A percentile compares a stretch with the other conserved stretches of the same genome.
Conservation (phyloP, 2,113 vertebrate genomes). For the Thomomys bottae region DNA sequence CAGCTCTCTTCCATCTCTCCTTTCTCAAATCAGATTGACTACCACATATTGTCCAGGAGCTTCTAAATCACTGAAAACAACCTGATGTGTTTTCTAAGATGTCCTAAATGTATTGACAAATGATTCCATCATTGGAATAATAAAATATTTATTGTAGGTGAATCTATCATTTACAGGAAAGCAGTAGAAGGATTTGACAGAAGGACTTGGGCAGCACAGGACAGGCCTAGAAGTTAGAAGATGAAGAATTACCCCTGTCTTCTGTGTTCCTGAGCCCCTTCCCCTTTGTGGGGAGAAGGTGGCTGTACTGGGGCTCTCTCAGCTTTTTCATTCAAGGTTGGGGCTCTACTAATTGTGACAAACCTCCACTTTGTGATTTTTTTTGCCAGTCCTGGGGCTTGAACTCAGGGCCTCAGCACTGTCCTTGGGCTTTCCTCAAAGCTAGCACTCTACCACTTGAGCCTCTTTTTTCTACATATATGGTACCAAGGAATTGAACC, state of each 20-base stretch:
- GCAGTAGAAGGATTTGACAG: not conserved
- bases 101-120: not conserved
- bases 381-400: no score
- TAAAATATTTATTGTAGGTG: not conserved
- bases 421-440: no score
- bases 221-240: not conserved
- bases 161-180: not conserved
- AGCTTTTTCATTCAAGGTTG: no score
- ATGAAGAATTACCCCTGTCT: not conserved
- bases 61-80: conserved; percentile 6
- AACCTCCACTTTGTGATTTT: no score
- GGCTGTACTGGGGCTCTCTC: no score
- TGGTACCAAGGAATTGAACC: no score
- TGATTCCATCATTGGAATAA: no score
- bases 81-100: not conserved
- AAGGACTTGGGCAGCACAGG: not conserved
- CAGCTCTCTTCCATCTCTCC: not conserved
- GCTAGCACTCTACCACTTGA: no score
- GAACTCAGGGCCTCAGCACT: no score
- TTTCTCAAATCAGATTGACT: conserved; percentile 5
- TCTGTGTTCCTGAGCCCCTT: not conserved
- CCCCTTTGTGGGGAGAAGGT: no score
- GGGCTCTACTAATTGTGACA: no score
- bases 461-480: no score
- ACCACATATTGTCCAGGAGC: not conserved